phyloP scores from a whole-genome alignment of 2,888 invertebrate species.

The Phrixothrix hirtus region DNA sequence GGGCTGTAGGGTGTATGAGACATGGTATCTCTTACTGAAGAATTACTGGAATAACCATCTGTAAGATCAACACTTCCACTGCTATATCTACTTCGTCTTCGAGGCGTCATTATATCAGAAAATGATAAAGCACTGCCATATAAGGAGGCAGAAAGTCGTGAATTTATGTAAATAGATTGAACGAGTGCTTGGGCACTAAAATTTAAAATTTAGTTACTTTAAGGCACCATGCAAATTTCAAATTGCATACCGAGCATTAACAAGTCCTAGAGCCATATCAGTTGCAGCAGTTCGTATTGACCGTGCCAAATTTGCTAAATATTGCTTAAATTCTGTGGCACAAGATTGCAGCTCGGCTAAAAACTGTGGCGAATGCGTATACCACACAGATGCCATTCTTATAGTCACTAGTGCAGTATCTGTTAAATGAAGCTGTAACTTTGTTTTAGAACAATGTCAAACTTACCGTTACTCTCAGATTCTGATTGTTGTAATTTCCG shows the following conservation, averaged over 20 bases:
- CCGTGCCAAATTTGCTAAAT: conserved; percentile 79
- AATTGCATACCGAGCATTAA: conserved; percentile 67
- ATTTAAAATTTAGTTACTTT: conserved; percentile 7
- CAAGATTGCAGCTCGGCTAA: conserved; percentile 85
- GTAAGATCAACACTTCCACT: conserved; percentile 42
- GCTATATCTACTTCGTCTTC: conserved; percentile 55
- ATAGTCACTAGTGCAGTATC: conserved; percentile 54
- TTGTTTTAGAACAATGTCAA: no score
- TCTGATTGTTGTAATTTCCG: conserved; percentile 48
- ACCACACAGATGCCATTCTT: conserved; percentile 89
- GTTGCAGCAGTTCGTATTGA: conserved; percentile 89
- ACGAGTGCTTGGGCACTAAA: conserved; percentile 61
- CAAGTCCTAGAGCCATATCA: conserved; percentile 90
- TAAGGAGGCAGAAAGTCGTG: conserved; percentile 57
- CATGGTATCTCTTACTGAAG: conserved; percentile 51
- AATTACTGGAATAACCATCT: conserved; percentile 44
- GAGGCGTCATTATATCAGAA: conserved; percentile 55
- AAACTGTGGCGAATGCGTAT: conserved; percentile 88
- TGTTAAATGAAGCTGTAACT: conserved; percentile 4
- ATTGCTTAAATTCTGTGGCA: conserved; percentile 88
- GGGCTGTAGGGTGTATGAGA: conserved; percentile 56
- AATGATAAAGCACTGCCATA: conserved; percentile 53
- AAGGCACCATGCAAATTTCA: no score
- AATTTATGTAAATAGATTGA: conserved; percentile 63
- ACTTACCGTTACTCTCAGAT: no score